Evolutionary conservation across 1,140 invertebrate species (phyloP).

Genomic region (Meloidogyne floridensis): DNA sequence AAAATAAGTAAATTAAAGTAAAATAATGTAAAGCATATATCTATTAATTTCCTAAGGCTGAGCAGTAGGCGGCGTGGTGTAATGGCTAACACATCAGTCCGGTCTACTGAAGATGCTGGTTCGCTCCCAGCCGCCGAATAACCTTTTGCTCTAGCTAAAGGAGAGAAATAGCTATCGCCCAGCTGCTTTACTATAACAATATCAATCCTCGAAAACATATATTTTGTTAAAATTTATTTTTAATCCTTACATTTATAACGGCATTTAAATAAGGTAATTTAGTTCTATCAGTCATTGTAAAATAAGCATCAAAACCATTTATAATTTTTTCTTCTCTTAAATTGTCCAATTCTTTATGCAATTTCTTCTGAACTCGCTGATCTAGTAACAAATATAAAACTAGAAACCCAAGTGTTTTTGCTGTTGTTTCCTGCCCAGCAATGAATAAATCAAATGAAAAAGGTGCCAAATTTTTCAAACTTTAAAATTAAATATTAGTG

Average conservation of each 20-base stretch:
- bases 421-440: slow-evolving; percentile 32
- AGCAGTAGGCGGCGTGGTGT: no score
- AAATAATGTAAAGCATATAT: no score
- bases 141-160: no score
- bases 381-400: slow-evolving; percentile 23
- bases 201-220: no score
- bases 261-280: slow-evolving; percentile 32
- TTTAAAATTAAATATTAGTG: neutral
- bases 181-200: no score
- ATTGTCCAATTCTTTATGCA: slow-evolving; percentile 29
- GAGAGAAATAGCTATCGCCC: no score
- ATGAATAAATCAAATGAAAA: slow-evolving; percentile 20
- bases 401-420: slow-evolving; percentile 16
- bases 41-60: no score
- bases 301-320: slow-evolving; percentile 15
- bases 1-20: no score
- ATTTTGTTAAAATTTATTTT: no score
- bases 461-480: neutral
- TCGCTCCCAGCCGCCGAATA: no score
- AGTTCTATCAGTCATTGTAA: slow-evolving; percentile 14
- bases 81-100: no score
- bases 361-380: slow-evolving; percentile 25
- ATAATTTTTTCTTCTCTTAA: neutral
- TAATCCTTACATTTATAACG: slow-evolving; percentile 24
- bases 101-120: no score